Evolutionary conservation across 2,113 vertebrate genomes (phyloP).

Genomic region (Saccopteryx bilineata): DNA sequence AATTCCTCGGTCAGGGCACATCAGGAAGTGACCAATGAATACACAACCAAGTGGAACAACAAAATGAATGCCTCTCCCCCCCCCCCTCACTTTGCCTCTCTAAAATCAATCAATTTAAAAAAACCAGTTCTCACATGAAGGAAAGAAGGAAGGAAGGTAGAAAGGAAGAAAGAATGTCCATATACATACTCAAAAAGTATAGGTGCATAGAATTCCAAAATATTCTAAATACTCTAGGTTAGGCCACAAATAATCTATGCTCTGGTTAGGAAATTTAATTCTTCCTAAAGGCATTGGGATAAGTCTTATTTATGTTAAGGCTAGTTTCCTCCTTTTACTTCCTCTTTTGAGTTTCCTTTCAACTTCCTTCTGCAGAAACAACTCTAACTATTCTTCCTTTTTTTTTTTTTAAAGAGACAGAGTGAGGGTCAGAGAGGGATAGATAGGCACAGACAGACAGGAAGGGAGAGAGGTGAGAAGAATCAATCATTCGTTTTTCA

Average conservation of each 20-base stretch:
- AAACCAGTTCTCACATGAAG: background rate
- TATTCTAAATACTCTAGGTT: background rate
- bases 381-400: slow-evolving; percentile 44
- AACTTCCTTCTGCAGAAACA: background rate
- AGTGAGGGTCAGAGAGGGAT: too few relatives aligned
- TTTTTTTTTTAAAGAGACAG: too few relatives aligned
- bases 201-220: background rate
- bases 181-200: background rate
- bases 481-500: too few relatives aligned
- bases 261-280: slow-evolving; percentile 56
- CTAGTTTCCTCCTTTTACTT: slow-evolving; percentile 61
- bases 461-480: too few relatives aligned
- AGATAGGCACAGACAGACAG: too few relatives aligned
- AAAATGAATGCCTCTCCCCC: too few relatives aligned
- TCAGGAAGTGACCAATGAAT: too few relatives aligned
- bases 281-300: slow-evolving; percentile 10
- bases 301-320: slow-evolving; percentile 40
- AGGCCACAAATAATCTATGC: background rate
- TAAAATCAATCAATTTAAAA: background rate
- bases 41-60: too few relatives aligned
- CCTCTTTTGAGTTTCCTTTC: slow-evolving; percentile 59
- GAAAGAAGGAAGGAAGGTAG: background rate
- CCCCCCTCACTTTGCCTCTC: background rate
- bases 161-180: slow-evolving; percentile 18
- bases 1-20: background rate